These are phyloP conservation scores for Calcarius ornatus DNA, from an alignment of 2,113 vertebrate species.

Conservation along the genomic window DNA sequence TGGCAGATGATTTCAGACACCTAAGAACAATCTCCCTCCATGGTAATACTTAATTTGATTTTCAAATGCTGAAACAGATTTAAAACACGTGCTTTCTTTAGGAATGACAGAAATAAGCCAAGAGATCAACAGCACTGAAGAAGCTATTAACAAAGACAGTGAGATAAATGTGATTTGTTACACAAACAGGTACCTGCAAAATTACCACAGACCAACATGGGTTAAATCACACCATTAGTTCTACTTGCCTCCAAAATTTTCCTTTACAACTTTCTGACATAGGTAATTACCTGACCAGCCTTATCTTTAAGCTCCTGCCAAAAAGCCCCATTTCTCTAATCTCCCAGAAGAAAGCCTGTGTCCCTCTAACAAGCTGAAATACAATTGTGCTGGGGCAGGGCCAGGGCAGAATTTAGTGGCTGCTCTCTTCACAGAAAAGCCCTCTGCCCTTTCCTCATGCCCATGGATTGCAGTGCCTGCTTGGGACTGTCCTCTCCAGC, in stretches of 20 bases:
- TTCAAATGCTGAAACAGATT: not conserved
- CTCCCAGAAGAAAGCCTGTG: not conserved
- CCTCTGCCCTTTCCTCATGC: not conserved
- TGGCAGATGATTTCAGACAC: not conserved
- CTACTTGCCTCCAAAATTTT: not conserved
- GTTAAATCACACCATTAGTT: not conserved
- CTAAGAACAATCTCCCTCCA: not conserved
- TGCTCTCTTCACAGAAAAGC: not conserved
- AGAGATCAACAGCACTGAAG: not conserved
- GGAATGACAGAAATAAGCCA: not conserved
- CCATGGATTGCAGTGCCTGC: not conserved
- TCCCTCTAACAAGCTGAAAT: not conserved
- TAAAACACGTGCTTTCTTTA: not conserved
- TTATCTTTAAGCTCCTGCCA: conserved; percentile 1
- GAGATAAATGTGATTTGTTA: not conserved
- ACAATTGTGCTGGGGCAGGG: not conserved
- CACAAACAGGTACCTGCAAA: not conserved
- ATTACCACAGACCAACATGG: accelerated
- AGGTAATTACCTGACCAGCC: conserved; percentile 14
- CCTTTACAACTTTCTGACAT: conserved; percentile 2
- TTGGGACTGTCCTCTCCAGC: not conserved
- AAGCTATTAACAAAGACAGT: not conserved
- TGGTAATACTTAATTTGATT: not conserved
- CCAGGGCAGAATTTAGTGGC: conserved; percentile 6
- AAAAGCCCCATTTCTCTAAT: not conserved